Conservation (phyloP, 2,888 invertebrate genomes). For the Nezara viridula region DNA sequence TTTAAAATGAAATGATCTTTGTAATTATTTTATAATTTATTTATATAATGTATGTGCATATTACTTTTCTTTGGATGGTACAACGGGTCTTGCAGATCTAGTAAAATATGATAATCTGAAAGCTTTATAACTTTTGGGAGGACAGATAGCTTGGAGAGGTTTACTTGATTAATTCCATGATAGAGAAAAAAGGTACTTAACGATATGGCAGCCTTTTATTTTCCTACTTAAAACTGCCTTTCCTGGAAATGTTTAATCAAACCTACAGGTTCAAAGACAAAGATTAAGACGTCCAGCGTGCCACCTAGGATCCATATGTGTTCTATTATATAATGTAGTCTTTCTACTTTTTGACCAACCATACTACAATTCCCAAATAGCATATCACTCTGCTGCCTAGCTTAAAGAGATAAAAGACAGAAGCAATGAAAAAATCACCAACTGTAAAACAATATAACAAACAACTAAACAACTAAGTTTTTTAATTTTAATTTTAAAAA, state of each 20-base stretch:
- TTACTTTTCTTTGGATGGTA: too few species aligned
- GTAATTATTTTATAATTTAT: too few species aligned
- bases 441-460: neutral
- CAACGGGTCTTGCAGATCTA: too few species aligned
- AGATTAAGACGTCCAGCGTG: neutral
- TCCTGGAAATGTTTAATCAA: neutral
- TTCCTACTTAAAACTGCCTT: neutral
- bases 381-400: too few species aligned
- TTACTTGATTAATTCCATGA: neutral
- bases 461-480: neutral
- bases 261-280: too few species aligned
- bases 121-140: neutral
- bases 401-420: too few species aligned
- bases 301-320: neutral
- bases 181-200: neutral
- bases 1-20: too few species aligned
- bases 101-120: neutral
- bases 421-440: conserved; percentile 41
- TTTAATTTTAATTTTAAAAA: conserved; percentile 2
- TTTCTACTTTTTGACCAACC: too few species aligned
- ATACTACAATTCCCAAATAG: too few species aligned
- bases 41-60: too few species aligned
- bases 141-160: neutral
- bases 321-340: too few species aligned
- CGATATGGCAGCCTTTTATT: neutral